These are phyloP conservation scores for Melanargia galathea DNA, from an alignment of 2,888 invertebrate species.

Conservation along the genomic window DNA sequence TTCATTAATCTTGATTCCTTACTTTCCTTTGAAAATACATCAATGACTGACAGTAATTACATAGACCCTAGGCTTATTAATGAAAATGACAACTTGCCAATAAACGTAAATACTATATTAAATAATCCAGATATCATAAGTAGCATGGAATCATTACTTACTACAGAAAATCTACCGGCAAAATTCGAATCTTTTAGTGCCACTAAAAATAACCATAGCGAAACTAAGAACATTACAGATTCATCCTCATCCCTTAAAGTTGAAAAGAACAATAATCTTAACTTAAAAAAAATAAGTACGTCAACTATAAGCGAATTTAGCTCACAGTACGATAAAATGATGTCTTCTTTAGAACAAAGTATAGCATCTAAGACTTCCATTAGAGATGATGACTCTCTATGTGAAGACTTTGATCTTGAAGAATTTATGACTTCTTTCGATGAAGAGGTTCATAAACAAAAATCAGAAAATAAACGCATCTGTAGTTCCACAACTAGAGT, in stretches of 20 bases:
- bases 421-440: constrained; percentile 87
- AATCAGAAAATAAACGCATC: constrained; percentile 69
- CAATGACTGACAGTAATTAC: constrained; percentile 78
- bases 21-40: constrained; percentile 67
- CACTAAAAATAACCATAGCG: constrained; percentile 59
- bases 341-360: constrained; percentile 77
- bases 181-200: constrained; percentile 75
- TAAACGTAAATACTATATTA: constrained; percentile 78
- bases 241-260: constrained; percentile 47
- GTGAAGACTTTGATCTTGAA: constrained; percentile 84
- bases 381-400: constrained; percentile 78
- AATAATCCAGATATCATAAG: constrained; percentile 79
- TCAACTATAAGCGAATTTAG: constrained; percentile 71
- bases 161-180: constrained; percentile 75
- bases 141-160: constrained; percentile 78
- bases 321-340: constrained; percentile 78
- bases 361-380: constrained; percentile 72
- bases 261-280: constrained; percentile 47
- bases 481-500: constrained; percentile 77
- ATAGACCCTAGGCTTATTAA: constrained; percentile 85
- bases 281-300: constrained; percentile 51
- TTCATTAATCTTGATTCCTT: constrained; percentile 77
- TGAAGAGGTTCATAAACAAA: constrained; percentile 80
- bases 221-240: constrained; percentile 55
- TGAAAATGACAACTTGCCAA: constrained; percentile 86